Evolutionary conservation across 2,888 invertebrate species (phyloP).

Genomic region (Cryptophagus acutangulus): DNA sequence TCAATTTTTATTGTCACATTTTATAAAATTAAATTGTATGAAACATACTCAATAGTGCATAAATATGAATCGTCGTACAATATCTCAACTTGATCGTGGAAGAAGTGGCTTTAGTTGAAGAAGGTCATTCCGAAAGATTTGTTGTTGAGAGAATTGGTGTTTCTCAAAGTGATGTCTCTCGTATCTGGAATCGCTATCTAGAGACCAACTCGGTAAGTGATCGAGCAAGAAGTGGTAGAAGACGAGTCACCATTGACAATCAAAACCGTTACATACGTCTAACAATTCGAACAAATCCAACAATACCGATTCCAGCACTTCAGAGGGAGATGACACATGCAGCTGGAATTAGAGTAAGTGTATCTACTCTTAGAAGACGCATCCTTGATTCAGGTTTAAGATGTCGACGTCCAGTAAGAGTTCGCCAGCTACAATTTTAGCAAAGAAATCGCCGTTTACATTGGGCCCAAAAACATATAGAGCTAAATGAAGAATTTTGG

Average conservation of each 20-base stretch:
- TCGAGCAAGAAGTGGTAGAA: background rate
- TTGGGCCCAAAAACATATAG: background rate
- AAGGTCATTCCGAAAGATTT: background rate
- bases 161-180: background rate
- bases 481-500: background rate
- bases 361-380: background rate
- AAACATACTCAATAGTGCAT: too few relatives aligned
- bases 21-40: too few relatives aligned
- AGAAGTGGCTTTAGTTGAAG: too few relatives aligned
- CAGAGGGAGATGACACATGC: background rate
- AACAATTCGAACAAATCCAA: background rate
- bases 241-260: background rate
- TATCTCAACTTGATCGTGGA: too few relatives aligned
- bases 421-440: background rate
- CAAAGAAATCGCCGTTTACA: background rate
- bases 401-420: background rate
- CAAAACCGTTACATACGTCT: background rate
- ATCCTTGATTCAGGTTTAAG: background rate
- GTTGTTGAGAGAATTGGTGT: background rate
- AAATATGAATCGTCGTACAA: too few relatives aligned
- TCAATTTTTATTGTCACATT: too few relatives aligned
- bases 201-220: background rate
- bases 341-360: background rate
- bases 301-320: background rate
- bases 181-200: background rate